A percentile compares a stretch with the other conserved stretches of the same genome.
These are phyloP conservation scores for Spinus pinus DNA, from an alignment of 2,797 vertebrate genomes.

Conservation along the genomic window DNA sequence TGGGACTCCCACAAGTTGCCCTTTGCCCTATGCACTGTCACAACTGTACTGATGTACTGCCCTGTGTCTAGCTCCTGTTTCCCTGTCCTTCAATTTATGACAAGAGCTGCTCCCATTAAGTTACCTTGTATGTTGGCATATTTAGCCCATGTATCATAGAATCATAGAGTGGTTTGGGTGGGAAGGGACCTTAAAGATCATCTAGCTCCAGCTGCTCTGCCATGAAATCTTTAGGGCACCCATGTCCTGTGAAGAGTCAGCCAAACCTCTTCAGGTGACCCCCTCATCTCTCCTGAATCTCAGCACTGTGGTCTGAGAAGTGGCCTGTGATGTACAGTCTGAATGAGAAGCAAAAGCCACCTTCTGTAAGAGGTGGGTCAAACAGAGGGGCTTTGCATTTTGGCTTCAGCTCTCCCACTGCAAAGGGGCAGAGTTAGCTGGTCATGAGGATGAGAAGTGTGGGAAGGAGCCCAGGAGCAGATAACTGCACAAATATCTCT, in stretches of 20 bases:
- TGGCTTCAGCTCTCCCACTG: neutral
- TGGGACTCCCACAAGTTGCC: neutral
- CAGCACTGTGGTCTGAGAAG: neutral
- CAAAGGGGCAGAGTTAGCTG: neutral
- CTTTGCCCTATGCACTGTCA: neutral
- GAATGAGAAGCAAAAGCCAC: neutral
- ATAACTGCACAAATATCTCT: neutral
- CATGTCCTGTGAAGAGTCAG: neutral
- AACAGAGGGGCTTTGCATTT: neutral
- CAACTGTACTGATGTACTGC: neutral
- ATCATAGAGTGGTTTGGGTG: neutral
- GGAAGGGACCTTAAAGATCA: neutral
- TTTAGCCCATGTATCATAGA: neutral
- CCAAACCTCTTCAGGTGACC: neutral
- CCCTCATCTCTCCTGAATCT: neutral
- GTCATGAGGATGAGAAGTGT: neutral
- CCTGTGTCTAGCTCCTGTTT: neutral
- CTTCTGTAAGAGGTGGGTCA: rapidly evolving
- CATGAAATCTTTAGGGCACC: neutral
- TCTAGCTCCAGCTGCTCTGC: neutral
- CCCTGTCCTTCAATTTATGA: neutral
- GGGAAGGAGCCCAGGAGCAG: neutral
- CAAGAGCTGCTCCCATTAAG: neutral
- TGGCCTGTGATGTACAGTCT: neutral
- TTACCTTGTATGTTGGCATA: neutral